Conservation (phyloP, 2,888 invertebrate genomes). For the Apodemia zela region DNA sequence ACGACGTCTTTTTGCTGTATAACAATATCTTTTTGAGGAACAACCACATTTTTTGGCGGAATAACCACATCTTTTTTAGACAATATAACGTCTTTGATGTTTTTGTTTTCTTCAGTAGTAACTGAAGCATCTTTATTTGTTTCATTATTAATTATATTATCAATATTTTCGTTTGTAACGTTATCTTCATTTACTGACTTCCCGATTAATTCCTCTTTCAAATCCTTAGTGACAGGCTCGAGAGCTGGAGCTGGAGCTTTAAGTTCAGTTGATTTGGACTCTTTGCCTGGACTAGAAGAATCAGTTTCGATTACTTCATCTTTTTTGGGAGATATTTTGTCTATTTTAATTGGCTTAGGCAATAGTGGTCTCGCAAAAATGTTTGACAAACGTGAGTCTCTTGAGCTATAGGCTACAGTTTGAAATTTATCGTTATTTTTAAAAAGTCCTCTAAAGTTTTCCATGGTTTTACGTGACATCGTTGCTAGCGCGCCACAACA, state of each 20-base stretch:
- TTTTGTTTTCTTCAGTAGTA: slow-evolving; percentile 20
- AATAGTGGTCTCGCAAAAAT: slow-evolving; percentile 63
- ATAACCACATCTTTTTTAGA: slow-evolving; percentile 1
- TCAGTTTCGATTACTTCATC: slow-evolving; percentile 45
- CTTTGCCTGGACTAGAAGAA: slow-evolving; percentile 90
- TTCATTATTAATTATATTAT: slow-evolving; percentile 7
- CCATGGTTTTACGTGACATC: slow-evolving; percentile 58
- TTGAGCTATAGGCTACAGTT: slow-evolving; percentile 39
- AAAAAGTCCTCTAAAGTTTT: slow-evolving; percentile 55
- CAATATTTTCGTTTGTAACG: neutral
- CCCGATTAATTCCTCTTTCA: neutral
- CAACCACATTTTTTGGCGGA: neutral
- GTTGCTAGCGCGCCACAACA: slow-evolving; percentile 59
- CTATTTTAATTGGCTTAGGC: slow-evolving; percentile 52
- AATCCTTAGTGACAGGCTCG: neutral
- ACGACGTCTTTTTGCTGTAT: neutral
- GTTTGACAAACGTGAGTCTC: slow-evolving; percentile 45
- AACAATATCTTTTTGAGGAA: slow-evolving; percentile 4
- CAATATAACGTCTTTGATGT: neutral
- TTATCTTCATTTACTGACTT: neutral
- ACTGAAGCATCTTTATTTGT: slow-evolving; percentile 1
- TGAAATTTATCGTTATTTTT: slow-evolving; percentile 43
- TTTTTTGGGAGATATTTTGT: slow-evolving; percentile 65
- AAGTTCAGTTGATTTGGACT: slow-evolving; percentile 31
- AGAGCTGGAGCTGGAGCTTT: neutral